phyloP scores from a whole-genome alignment of 2,797 vertebrate species.

The Balearica regulorum region DNA sequence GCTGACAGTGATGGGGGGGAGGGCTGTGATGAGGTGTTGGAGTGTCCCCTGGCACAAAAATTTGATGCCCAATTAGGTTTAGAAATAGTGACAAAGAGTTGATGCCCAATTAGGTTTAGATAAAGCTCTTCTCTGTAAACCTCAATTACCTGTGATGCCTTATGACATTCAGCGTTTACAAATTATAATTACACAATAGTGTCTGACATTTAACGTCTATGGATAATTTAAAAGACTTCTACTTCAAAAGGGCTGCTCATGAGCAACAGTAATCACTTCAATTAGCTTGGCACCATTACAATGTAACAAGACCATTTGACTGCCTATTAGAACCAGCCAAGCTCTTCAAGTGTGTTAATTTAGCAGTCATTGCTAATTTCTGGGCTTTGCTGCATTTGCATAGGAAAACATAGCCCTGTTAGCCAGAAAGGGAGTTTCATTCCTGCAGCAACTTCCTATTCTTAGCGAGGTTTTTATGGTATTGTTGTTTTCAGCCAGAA shows the following conservation, averaged over 20 bases:
- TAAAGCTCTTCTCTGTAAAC: slow-evolving; percentile 83
- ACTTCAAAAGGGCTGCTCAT: slow-evolving; percentile 82
- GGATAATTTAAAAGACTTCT: slow-evolving; percentile 85
- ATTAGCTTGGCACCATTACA: slow-evolving; percentile 86
- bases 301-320: slow-evolving; percentile 86
- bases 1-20: background rate
- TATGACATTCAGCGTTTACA: slow-evolving; percentile 85
- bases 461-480: slow-evolving; percentile 58
- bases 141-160: slow-evolving; percentile 86
- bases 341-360: slow-evolving; percentile 86
- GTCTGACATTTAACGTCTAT: slow-evolving; percentile 84
- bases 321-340: slow-evolving; percentile 84
- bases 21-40: slow-evolving; percentile 29
- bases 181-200: slow-evolving; percentile 86
- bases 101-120: slow-evolving; percentile 85
- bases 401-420: slow-evolving; percentile 78
- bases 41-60: slow-evolving; percentile 75
- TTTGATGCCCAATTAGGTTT: slow-evolving; percentile 83
- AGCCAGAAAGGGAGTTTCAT: slow-evolving; percentile 74
- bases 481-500: slow-evolving; percentile 62
- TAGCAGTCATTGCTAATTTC: slow-evolving; percentile 85
- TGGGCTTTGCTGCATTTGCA: slow-evolving; percentile 80
- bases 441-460: slow-evolving; percentile 69
- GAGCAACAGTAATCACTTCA: slow-evolving; percentile 86
- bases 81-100: slow-evolving; percentile 83